phyloP scores from a whole-genome alignment of 1,140 invertebrate species.

The Bombus impatiens region DNA sequence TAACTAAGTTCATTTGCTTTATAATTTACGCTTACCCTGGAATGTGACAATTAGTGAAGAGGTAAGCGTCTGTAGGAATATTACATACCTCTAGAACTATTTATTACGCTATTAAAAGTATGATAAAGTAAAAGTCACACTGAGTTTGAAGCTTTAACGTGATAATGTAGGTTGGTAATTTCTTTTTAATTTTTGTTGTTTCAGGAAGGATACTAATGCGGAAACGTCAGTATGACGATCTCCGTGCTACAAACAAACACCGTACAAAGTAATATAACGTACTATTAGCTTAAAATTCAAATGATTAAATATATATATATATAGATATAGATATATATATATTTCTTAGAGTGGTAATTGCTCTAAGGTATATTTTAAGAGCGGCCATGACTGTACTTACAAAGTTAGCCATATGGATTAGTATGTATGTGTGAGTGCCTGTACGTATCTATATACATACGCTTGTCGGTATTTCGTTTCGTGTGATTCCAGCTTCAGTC shows the following conservation, averaged over 20 bases:
- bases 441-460: conserved; percentile 67
- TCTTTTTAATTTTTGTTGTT: conserved; percentile 64
- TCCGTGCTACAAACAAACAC: conserved; percentile 69
- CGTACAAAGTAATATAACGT: conserved; percentile 81
- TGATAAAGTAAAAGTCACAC: neutral
- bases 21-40: conserved; percentile 75
- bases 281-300: conserved; percentile 74
- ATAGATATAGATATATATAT: conserved; percentile 49
- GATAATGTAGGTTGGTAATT: neutral
- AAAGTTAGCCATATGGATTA: conserved; percentile 80
- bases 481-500: conserved; percentile 59
- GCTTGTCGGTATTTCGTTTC: conserved; percentile 62
- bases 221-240: conserved; percentile 83
- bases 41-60: conserved; percentile 70
- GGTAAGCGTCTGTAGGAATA: conserved; percentile 65
- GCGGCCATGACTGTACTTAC: conserved; percentile 81
- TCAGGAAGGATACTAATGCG: conserved; percentile 84
- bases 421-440: conserved; percentile 81
- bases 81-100: neutral
- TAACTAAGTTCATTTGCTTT: conserved; percentile 75
- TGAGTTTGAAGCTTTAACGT: too few species aligned
- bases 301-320: conserved; percentile 48
- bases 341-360: conserved; percentile 77
- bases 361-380: conserved; percentile 77
- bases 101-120: neutral